Evolutionary conservation across 2,797 vertebrate species (phyloP).

Genomic region (Falco novaeseelandiae): DNA sequence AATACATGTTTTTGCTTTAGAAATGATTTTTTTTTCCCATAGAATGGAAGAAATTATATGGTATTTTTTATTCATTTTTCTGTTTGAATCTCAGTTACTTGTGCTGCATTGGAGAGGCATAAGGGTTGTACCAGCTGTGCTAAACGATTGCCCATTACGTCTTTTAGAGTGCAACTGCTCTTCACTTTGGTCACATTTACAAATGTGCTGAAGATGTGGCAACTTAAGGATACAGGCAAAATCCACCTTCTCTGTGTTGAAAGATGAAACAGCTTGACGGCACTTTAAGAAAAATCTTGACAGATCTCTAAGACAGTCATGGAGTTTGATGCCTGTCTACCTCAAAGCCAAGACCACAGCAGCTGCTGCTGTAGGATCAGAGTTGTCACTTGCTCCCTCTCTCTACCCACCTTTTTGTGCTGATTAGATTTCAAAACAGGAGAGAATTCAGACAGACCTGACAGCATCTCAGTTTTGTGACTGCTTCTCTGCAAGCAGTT

Average conservation of each 20-base stretch:
- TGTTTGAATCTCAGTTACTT: background rate
- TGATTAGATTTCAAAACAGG: background rate
- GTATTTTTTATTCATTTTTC: background rate
- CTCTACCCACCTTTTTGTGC: background rate
- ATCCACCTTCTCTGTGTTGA: background rate
- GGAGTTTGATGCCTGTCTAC: background rate
- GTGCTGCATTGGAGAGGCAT: accelerated
- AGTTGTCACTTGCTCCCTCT: background rate
- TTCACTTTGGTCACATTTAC: background rate
- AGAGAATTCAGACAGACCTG: background rate
- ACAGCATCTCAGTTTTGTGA: background rate
- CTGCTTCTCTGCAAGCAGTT: background rate
- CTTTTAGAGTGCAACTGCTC: background rate
- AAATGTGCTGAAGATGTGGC: background rate
- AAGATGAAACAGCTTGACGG: background rate
- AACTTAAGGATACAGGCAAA: background rate
- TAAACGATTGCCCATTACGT: background rate
- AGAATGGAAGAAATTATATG: accelerated
- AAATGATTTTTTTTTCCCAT: background rate
- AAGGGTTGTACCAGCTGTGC: background rate
- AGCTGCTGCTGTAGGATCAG: background rate
- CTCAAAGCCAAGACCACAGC: background rate
- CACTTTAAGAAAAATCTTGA: background rate
- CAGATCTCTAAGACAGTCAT: background rate
- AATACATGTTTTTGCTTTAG: background rate